Evolutionary conservation across 2,888 invertebrate genomes (phyloP), one percentile per base, ranked within the genome.

Genomic region (Cheilosia vulpina): DNA sequence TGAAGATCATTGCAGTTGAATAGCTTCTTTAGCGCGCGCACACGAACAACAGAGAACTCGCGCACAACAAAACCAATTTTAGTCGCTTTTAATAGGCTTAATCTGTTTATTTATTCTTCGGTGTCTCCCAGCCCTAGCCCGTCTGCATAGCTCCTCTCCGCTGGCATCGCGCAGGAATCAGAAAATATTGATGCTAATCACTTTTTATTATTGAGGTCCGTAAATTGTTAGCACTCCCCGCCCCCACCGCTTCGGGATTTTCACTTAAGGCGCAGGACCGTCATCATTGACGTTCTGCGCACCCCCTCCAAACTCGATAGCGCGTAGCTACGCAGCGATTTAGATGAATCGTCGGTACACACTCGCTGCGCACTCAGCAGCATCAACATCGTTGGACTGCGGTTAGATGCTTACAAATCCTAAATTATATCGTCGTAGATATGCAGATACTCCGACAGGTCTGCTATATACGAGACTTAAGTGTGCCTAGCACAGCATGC

Each of bases 121-220:
- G 53, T 62, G 19, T 41, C 31, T 13, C n/a, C 41, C 52, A 43
- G 31, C 13, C 55, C n/a, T 31, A 11, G 7, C 31, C 11, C 24
- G 34, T 34, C 34, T 34, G 34, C 34, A 34, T 34, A 47, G 47
- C 47, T 47, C 17, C 11, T 31, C 43, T 9, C 47, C 62, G 19
- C n/a, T 60, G 75, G 50, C 69, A 76, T 76, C 77, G 76, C 71
- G 38, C 38, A 38, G 66, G 66, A 81, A 77, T 85, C 81, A 63
- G 76, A 81, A 85, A 85, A 85, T 81, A 85, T 85, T 85, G 85
- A 85, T 85, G 85, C 85, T 85, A 85, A 85, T 85, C 85, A 81
- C 85, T 72, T 85, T 85, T 85, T 85, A 85, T 85, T 85, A 85
- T 85, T 85, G 81, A 66, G 71, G 17, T 81, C 68, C 85, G 77